Conservation (phyloP, 2,113 vertebrate genomes). For the Callipepla squamata region DNA sequence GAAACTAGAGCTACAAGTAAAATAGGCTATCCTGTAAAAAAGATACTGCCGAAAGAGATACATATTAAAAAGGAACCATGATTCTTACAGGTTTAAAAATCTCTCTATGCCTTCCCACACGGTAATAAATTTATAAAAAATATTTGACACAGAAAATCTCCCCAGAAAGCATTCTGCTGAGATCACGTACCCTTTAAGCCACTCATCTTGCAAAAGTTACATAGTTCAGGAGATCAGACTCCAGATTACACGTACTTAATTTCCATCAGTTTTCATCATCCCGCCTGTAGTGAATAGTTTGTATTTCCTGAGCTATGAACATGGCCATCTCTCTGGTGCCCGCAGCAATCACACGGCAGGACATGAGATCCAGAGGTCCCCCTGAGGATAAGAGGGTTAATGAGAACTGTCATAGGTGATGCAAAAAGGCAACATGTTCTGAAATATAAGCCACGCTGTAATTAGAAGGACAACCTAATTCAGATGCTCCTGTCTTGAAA, state of each 20-base stretch:
- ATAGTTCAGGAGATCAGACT: neutral
- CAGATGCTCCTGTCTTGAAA: neutral
- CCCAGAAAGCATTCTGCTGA: neutral
- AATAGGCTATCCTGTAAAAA: slow-evolving; percentile 62
- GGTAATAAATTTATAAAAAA: slow-evolving; percentile 61
- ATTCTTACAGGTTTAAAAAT: slow-evolving; percentile 51
- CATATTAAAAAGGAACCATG: slow-evolving; percentile 52
- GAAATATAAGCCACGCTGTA: neutral
- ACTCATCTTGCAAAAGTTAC: neutral
- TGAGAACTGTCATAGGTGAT: neutral
- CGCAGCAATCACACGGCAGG: slow-evolving; percentile 86
- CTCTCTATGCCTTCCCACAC: slow-evolving; percentile 23
- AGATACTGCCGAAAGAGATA: slow-evolving; percentile 41
- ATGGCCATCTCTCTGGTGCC: slow-evolving; percentile 83
- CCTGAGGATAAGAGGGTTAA: slow-evolving; percentile 74
- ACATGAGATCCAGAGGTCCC: slow-evolving; percentile 89
- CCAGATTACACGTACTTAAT: neutral
- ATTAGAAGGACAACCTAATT: neutral
- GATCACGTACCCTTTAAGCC: slow-evolving; percentile 17
- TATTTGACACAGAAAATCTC: slow-evolving; percentile 30
- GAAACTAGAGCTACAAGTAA: slow-evolving; percentile 59
- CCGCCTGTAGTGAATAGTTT: slow-evolving; percentile 82
- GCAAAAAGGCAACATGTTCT: neutral
- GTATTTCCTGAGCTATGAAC: slow-evolving; percentile 84
- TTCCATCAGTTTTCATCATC: slow-evolving; percentile 78